Evolutionary conservation across 92 coral and sea anemone species (phyloP), one percentile per base, ranked within the genome.

Genomic region (Montipora capitata): DNA sequence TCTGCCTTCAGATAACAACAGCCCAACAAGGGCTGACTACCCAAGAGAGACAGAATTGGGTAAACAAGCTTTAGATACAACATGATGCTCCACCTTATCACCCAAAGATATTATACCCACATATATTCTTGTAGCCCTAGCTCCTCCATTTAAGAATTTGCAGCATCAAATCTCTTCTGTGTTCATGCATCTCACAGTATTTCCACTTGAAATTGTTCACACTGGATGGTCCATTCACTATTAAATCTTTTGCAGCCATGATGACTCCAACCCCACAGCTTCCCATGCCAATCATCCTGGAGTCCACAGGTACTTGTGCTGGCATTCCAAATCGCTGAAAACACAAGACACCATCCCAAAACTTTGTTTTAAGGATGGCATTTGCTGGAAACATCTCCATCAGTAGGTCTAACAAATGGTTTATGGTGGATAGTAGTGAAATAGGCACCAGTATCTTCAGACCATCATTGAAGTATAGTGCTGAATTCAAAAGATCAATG

Each of bases 301-400:
- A 39, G 78, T 74, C 16, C 11, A 65, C 59, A 15, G 85, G 74
- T 64, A 64, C 49, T 51, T 89, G 92, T 18, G 74, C 76, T 52
- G 88, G 92, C 92, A 89, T 89, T 11, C 92, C 85, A 89, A 82
- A 89, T 5, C 75, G 88, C 54, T 39, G 66, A 38, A 89, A 83
- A 15, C 40, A 10, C 10, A 14, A 64, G 17, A 5, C 3, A 5
- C 40, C n/a, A 42, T 62, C 63, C 87, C 90, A 90, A 68, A 85
- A 74, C 77, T 43, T 48, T 65, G 90, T 58, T 79, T 85, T 79
- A 43, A 90, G 63, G 7, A 71, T 15, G 48, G 71, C 48, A 78
- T 69, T 51, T 44, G 15, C 39, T 3, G 90, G 90, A 64, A 52
- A 66, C 27, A 79, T 71, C 42, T 79, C 90, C 49, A 51, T 35